Evolutionary conservation across 2,888 invertebrate species (phyloP).

Genomic region (Pollenia griseotomentosa): DNA sequence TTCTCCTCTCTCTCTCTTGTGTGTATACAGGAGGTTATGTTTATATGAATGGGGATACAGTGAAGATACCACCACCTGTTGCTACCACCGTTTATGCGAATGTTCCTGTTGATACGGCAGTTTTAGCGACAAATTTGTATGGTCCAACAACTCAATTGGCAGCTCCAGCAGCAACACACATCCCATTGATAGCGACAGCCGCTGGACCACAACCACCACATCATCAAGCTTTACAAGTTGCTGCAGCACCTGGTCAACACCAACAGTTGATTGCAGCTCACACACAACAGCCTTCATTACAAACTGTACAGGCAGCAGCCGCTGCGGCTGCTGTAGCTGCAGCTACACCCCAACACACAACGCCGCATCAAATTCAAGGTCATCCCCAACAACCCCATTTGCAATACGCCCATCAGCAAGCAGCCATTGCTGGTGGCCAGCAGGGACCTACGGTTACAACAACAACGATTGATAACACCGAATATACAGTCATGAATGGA

Average conservation of each 20-base stretch:
- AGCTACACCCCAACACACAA: constrained; percentile 72
- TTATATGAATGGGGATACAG: constrained; percentile 94
- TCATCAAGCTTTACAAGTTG: constrained; percentile 77
- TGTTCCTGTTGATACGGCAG: constrained; percentile 88
- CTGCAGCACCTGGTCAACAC: constrained; percentile 76
- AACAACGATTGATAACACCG: constrained; percentile 79
- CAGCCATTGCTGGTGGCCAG: constrained; percentile 74
- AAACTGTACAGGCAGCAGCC: constrained; percentile 76
- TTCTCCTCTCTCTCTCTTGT: neutral
- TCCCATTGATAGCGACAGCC: constrained; percentile 81
- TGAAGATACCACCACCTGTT: constrained; percentile 88
- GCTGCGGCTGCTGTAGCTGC: constrained; percentile 72
- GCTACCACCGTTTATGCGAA: constrained; percentile 88
- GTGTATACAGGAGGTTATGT: constrained; percentile 86
- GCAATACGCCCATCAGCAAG: constrained; percentile 67
- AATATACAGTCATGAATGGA: constrained; percentile 83
- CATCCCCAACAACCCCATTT: constrained; percentile 73
- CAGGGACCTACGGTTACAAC: constrained; percentile 77
- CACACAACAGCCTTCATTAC: constrained; percentile 76
- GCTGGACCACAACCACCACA: constrained; percentile 77
- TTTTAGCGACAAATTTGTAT: constrained; percentile 84
- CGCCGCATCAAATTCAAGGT: constrained; percentile 64
- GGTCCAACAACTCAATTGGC: constrained; percentile 82
- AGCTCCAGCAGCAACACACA: constrained; percentile 81
- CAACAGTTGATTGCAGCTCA: constrained; percentile 75